phyloP scores from a whole-genome alignment of 2,888 invertebrate genomes.

The Cerastis leucographa region DNA sequence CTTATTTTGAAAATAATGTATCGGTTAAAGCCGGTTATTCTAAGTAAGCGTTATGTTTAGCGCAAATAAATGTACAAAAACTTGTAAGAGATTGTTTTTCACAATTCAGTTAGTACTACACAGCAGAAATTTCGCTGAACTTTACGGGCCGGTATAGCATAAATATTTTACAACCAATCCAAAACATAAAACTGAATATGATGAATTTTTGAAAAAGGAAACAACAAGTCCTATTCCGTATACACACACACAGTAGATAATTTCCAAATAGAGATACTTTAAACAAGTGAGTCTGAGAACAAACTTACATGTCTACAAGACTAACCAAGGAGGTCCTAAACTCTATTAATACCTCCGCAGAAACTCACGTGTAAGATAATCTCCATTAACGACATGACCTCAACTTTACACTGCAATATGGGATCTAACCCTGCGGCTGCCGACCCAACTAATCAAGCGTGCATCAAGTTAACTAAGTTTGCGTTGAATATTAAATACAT shows the following conservation, averaged over 20 bases:
- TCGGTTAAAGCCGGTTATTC: neutral
- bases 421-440: constrained; percentile 60
- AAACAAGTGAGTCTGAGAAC: neutral
- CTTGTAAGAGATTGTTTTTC: neutral
- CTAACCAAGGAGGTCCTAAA: constrained; percentile 10
- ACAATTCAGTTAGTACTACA: constrained; percentile 16
- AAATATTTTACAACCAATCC: constrained; percentile 63
- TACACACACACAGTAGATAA: neutral
- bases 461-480: constrained; percentile 67
- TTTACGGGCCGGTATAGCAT: constrained; percentile 49
- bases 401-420: constrained; percentile 52
- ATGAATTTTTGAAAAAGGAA: constrained; percentile 35
- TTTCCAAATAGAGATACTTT: neutral
- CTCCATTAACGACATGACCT: constrained; percentile 46
- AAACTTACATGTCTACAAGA: constrained; percentile 5
- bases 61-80: neutral
- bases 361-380: constrained; percentile 45
- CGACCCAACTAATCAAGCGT: constrained; percentile 65
- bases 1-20: neutral
- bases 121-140: constrained; percentile 25
- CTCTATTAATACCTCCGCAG: constrained; percentile 18
- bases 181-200: constrained; percentile 50
- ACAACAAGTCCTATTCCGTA: neutral
- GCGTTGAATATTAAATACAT: constrained; percentile 60
- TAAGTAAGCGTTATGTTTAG: neutral